Evolutionary conservation across 2,113 vertebrate species (phyloP).

Genomic region (Excalfactoria chinensis): DNA sequence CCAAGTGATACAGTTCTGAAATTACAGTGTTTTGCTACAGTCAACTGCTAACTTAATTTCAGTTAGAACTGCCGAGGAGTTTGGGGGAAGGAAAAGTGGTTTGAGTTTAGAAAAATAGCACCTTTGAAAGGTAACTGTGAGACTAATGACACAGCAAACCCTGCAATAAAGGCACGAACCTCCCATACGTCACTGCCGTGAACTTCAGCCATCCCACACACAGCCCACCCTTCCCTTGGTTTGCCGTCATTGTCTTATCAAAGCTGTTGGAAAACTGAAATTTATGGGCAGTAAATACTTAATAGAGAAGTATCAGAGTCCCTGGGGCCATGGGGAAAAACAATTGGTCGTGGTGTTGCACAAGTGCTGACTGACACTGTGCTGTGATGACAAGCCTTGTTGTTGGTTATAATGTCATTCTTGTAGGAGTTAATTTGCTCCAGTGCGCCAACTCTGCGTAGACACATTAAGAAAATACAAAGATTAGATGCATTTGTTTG

Average conservation of each 20-base stretch:
- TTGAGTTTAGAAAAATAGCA: not conserved
- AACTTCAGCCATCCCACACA: not conserved
- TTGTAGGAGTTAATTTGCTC: not conserved
- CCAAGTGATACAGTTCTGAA: constrained; percentile 25
- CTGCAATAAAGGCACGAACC: not conserved
- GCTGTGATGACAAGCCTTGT: not conserved
- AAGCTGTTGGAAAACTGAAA: not conserved
- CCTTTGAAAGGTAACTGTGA: not conserved
- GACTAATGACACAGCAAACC: not conserved
- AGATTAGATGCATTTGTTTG: not conserved
- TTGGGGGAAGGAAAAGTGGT: not conserved
- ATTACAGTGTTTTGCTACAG: constrained; percentile 23
- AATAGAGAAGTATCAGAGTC: not conserved
- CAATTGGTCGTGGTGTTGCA: not conserved
- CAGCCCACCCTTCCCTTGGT: not conserved
- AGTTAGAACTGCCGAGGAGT: not conserved
- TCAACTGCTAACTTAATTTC: constrained; percentile 27
- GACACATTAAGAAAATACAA: not conserved
- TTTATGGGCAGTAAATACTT: not conserved
- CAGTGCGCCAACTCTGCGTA: fast-evolving
- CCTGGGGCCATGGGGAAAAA: not conserved
- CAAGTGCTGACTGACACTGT: not conserved
- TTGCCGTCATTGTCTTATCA: not conserved
- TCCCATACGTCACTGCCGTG: not conserved
- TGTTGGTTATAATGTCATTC: not conserved